Conservation (phyloP, 2,888 invertebrate genomes). For the Cerastoderma edule region DNA sequence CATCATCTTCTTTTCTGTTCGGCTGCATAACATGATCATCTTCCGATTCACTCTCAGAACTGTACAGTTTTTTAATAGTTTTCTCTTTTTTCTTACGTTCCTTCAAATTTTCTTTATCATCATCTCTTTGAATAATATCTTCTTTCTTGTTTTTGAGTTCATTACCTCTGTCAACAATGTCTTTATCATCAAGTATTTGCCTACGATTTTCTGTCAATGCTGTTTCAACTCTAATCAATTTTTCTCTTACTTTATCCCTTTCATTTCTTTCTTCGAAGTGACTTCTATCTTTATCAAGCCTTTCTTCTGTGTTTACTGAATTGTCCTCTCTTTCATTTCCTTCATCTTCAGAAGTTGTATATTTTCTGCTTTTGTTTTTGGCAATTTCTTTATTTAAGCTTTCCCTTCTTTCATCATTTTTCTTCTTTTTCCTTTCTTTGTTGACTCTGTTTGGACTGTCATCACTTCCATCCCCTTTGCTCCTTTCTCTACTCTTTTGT, state of each 20-base stretch:
- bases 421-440: conserved; percentile 14
- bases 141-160: background rate
- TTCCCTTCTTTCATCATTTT: background rate
- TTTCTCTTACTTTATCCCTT: background rate
- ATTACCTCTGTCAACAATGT: background rate
- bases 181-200: too few relatives aligned
- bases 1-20: conserved; percentile 1
- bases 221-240: background rate
- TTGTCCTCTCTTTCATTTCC: conserved; percentile 16
- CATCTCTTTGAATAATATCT: background rate
- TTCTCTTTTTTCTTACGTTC: too few relatives aligned
- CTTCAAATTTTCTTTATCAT: too few relatives aligned
- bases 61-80: background rate
- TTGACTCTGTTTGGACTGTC: conserved; percentile 12
- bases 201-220: background rate
- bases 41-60: background rate
- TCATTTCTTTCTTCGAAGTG: background rate
- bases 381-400: background rate
- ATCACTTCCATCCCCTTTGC: conserved; percentile 21
- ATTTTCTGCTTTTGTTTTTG: too few relatives aligned
- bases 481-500: conserved; percentile 18
- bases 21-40: background rate
- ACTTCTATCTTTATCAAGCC: background rate
- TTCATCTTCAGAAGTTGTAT: background rate
- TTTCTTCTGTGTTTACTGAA: conserved; percentile 2